These are phyloP conservation scores for Zingel zingel DNA, from an alignment of 2,113 vertebrate species.

Conservation along the genomic window DNA sequence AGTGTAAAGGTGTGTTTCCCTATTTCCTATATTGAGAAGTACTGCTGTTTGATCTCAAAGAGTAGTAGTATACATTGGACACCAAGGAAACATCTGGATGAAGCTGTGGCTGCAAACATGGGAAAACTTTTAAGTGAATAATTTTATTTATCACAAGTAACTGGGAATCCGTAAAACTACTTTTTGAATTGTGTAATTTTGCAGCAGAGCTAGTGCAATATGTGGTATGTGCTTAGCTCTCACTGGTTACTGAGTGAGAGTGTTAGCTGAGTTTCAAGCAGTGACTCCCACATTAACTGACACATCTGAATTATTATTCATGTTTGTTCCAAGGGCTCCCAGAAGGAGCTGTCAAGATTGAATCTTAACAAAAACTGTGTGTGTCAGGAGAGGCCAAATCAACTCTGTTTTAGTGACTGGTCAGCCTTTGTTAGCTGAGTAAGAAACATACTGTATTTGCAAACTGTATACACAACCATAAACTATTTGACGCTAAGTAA, in stretches of 20 bases:
- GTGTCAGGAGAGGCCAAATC: background rate
- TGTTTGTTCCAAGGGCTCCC: too few relatives aligned
- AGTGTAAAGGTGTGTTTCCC: background rate
- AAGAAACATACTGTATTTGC: background rate
- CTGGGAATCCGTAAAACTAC: too few relatives aligned
- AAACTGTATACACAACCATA: background rate
- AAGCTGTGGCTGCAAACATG: background rate
- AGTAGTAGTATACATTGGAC: background rate
- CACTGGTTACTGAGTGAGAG: background rate
- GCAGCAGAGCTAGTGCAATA: conserved; percentile 21
- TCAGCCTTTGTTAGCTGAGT: background rate
- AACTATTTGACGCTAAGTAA: background rate
- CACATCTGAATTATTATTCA: background rate
- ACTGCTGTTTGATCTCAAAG: background rate
- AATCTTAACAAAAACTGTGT: background rate
- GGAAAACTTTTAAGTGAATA: background rate
- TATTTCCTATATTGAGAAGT: background rate
- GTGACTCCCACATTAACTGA: conserved; percentile 19
- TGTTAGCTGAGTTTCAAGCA: background rate
- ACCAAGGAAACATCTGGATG: background rate
- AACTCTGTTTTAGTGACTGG: background rate
- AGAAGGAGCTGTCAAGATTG: background rate
- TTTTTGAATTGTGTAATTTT: background rate
- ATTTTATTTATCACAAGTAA: too few relatives aligned
- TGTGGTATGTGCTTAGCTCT: background rate